A percentile compares a stretch with the other conserved stretches of the same genome.
These are phyloP conservation scores for Phyllostomus hastatus DNA, from an alignment of 2,113 vertebrate species.

Conservation along the genomic window DNA sequence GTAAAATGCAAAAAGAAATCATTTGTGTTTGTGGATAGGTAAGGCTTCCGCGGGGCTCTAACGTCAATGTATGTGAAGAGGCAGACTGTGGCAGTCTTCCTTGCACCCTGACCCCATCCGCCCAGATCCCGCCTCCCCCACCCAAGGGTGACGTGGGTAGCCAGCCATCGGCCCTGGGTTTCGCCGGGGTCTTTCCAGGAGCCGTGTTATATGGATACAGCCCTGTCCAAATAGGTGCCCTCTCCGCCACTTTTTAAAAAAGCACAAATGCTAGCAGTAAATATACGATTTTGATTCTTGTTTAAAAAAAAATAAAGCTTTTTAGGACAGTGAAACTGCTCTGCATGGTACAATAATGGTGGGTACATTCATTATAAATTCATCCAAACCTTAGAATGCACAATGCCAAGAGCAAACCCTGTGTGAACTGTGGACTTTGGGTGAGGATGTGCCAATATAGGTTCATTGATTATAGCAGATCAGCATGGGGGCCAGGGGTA, in stretches of 20 bases:
- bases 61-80: not conserved
- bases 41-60: not conserved
- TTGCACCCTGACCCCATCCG: not conserved
- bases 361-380: accelerated
- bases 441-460: accelerated
- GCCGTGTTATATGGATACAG: accelerated
- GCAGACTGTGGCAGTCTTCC: not conserved
- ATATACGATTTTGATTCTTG: not conserved
- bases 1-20: not conserved
- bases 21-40: not conserved
- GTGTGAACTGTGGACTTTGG: not conserved
- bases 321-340: not conserved
- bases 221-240: not conserved
- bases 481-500: too few species aligned
- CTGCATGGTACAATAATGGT: too few species aligned
- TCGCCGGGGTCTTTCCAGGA: not conserved
- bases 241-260: not conserved
- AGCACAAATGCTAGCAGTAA: not conserved
- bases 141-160: not conserved
- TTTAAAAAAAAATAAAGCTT: not conserved
- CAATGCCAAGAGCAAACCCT: not conserved
- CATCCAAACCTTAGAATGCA: not conserved
- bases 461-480: accelerated
- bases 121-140: not conserved
- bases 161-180: not conserved